A percentile compares a stretch with the other conserved stretches of the same genome.
These are phyloP conservation scores for Hycleus cichorii DNA, from an alignment of 1,140 invertebrate species.

Conservation along the genomic window DNA sequence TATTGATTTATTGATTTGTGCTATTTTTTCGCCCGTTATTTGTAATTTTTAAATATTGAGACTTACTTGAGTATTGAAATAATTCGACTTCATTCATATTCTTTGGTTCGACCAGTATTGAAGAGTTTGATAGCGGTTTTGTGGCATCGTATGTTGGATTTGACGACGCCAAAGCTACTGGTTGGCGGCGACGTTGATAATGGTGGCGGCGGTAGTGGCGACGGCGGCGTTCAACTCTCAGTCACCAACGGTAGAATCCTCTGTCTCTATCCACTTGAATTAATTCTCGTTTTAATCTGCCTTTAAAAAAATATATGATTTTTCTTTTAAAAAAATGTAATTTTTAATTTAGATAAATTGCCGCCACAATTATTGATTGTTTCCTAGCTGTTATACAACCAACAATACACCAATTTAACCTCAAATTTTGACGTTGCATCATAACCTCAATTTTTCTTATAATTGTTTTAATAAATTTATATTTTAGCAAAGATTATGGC, in stretches of 20 bases:
- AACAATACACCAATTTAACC: background rate
- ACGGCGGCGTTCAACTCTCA: background rate
- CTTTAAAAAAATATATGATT: too few species aligned
- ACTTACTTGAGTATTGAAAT: slow-evolving; percentile 37
- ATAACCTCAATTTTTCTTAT: background rate
- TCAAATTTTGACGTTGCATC: background rate
- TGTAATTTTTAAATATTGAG: background rate
- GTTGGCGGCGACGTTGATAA: slow-evolving; percentile 1
- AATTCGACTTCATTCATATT: slow-evolving; percentile 42
- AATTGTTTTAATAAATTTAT: background rate
- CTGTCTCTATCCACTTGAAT: too few species aligned
- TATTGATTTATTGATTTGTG: background rate
- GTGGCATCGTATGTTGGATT: slow-evolving; percentile 3
- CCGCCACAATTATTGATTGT: slow-evolving; percentile 4
- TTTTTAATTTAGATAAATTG: background rate
- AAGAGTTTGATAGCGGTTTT: background rate
- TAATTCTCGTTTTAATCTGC: too few species aligned
- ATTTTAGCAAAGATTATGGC: slow-evolving; percentile 8
- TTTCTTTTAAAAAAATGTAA: too few species aligned
- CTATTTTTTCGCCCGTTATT: background rate
- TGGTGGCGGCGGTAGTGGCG: background rate
- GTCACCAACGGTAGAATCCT: background rate
- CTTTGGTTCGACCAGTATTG: slow-evolving; percentile 9
- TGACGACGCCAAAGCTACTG: slow-evolving; percentile 2
- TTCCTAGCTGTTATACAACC: slow-evolving; percentile 4